Evolutionary conservation across 2,113 vertebrate genomes (phyloP).

Genomic region (Pachycephala philippinensis): DNA sequence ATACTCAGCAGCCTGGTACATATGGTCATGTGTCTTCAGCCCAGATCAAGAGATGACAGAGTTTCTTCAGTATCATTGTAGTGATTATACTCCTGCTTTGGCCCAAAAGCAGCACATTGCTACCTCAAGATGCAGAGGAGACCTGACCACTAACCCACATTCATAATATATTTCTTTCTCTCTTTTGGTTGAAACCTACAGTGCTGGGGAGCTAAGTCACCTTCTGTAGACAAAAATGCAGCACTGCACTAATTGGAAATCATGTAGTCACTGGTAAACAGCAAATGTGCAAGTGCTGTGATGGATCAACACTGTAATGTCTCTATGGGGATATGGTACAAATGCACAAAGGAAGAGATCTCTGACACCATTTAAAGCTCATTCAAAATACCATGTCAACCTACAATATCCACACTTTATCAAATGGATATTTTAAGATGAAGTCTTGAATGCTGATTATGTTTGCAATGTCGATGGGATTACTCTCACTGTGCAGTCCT

Average conservation of each 20-base stretch:
- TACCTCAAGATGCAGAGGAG: not conserved
- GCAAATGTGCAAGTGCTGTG: not conserved
- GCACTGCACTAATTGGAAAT: not conserved
- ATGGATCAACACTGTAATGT: not conserved
- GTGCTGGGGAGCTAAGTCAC: not conserved
- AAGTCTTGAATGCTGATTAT: not conserved
- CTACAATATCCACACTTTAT: not conserved
- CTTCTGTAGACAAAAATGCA: not conserved
- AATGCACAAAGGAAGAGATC: not conserved
- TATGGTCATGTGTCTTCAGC: not conserved
- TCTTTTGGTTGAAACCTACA: not conserved
- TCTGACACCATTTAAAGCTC: slow-evolving; percentile 12
- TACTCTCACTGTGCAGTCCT: not conserved
- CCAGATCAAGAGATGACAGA: not conserved
- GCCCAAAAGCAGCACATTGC: not conserved
- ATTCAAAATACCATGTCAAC: not conserved
- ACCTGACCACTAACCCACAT: not conserved
- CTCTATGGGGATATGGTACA: not conserved
- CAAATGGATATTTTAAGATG: not conserved
- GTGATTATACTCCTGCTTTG: not conserved
- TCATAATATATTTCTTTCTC: not conserved
- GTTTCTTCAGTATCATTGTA: not conserved
- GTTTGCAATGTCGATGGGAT: not conserved
- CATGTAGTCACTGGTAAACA: not conserved
- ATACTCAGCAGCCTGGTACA: not conserved